Base-by-base conservation (phyloP, 2,113 vertebrate genomes). In the Nothobranchius kuhntae region DNA sequence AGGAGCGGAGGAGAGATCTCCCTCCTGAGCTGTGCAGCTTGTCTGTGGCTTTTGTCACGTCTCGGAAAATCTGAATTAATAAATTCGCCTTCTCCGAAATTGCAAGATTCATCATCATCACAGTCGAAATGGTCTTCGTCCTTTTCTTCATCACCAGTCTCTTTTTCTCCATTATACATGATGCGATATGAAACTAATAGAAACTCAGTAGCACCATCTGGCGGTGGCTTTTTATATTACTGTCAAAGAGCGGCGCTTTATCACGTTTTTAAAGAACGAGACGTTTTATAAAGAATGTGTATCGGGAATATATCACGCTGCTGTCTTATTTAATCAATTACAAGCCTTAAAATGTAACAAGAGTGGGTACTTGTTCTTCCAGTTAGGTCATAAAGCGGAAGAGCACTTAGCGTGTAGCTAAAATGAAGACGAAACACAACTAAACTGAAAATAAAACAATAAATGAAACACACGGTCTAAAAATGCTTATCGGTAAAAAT, bases 1-100 rank as follows among this genome's bases (percentile, higher is more conserved):
- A 91, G 61, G 44, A 87, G 72, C 0, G 81, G 73, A 64, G 86
- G 83, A 50, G 85, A 88, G 15, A 40, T 15, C 0, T 69, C 78
- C 40, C 65, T n/a, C 56, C 44, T 71, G 42, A 53, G 46, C 9
- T 45, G 36, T 11, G 61, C 21, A 46, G 35, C 7, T 14, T 30
- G 6, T 38, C 66, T 62, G 8, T 50, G 17, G 10, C 36, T 67
- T 42, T 24, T 71, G 26, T 7, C 8, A 13, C 9, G 21, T 47
- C 55, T 71, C 10, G 5, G 30, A 30, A 40, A 42, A 14, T 17
- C 63, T 0, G 56, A 46, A 21, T 21, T 13, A 3, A 46, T 15
- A 9, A 45, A 63, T 30, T 40, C 55, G 51, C 73, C 80, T 44
- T 14, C 59, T 8, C 65, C 88, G 46, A 88, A 86, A 57, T 55